Evolutionary conservation across 2,888 invertebrate species (phyloP).

Genomic region (Perizoma flavofasciatum): DNA sequence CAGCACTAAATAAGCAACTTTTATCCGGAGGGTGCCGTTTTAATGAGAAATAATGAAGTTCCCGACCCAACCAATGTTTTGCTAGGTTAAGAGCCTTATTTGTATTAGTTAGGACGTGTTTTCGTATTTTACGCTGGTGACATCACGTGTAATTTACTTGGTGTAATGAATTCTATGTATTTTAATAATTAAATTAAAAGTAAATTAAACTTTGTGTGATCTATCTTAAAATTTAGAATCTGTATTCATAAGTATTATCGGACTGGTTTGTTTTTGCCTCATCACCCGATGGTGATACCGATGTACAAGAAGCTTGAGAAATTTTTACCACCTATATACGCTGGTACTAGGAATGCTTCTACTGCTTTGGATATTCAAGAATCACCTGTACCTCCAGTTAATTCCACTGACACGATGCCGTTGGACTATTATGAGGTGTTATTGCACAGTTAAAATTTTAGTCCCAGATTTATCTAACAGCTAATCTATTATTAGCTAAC

Average conservation of each 20-base stretch:
- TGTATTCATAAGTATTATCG: no score
- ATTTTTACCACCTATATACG: no score
- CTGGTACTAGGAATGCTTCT: neutral
- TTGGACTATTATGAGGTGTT: slow-evolving; percentile 12
- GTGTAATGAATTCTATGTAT: slow-evolving; percentile 15
- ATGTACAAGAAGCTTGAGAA: no score
- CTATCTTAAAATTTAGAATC: no score
- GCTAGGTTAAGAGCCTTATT: slow-evolving; percentile 77
- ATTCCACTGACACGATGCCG: neutral
- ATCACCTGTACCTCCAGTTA: neutral
- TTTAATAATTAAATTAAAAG: slow-evolving; percentile 1
- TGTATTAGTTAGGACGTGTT: slow-evolving; percentile 77
- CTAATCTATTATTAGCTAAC: slow-evolving; percentile 58
- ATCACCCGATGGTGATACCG: no score
- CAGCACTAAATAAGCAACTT: slow-evolving; percentile 75
- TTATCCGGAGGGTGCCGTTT: slow-evolving; percentile 71
- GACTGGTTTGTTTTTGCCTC: no score
- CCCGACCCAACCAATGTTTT: slow-evolving; percentile 69
- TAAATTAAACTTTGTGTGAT: no score
- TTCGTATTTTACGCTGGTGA: slow-evolving; percentile 52
- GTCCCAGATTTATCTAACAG: slow-evolving; percentile 38
- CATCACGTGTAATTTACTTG: slow-evolving; percentile 32
- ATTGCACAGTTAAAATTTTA: slow-evolving; percentile 26
- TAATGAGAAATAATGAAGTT: slow-evolving; percentile 81
- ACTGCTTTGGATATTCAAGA: neutral